Evolutionary conservation across 2,888 invertebrate species (phyloP).

Genomic region (Seladonia tumulorum): DNA sequence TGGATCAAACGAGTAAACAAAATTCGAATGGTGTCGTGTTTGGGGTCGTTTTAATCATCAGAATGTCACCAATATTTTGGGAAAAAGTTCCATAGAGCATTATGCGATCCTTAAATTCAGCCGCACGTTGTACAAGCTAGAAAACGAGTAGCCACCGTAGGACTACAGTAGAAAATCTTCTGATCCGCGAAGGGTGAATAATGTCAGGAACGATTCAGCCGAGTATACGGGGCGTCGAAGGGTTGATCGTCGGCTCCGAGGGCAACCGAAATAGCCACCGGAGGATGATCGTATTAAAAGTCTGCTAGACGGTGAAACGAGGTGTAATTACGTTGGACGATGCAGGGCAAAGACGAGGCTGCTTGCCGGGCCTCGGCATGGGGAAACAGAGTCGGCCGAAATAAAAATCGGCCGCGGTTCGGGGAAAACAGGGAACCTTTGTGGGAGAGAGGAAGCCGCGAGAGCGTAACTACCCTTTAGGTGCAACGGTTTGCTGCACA

Average conservation of each 20-base stretch:
- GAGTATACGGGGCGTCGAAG: neutral
- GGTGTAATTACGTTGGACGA: conserved; percentile 65
- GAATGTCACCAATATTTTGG: too few relatives aligned
- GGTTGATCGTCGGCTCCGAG: conserved; percentile 2
- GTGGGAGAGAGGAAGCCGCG: conserved; percentile 63
- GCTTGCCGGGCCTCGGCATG: neutral
- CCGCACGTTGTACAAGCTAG: neutral
- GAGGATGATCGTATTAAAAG: conserved; percentile 10
- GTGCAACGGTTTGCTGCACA: conserved; percentile 73
- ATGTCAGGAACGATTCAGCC: neutral
- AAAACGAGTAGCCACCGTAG: neutral
- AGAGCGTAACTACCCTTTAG: conserved; percentile 75
- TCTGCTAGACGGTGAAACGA: conserved; percentile 12
- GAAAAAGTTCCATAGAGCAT: too few relatives aligned
- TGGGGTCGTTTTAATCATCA: too few relatives aligned
- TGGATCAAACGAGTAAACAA: neutral
- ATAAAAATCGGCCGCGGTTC: conserved; percentile 60
- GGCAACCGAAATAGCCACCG: conserved; percentile 10
- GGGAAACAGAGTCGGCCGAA: conserved; percentile 47
- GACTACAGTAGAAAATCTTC: neutral
- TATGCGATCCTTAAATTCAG: neutral
- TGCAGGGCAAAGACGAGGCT: conserved; percentile 20
- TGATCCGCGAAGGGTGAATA: neutral
- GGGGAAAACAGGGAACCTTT: conserved; percentile 58
- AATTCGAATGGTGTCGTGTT: too few relatives aligned